phyloP scores from a whole-genome alignment of 2,797 vertebrate species.

The Erpetoichthys calabaricus region DNA sequence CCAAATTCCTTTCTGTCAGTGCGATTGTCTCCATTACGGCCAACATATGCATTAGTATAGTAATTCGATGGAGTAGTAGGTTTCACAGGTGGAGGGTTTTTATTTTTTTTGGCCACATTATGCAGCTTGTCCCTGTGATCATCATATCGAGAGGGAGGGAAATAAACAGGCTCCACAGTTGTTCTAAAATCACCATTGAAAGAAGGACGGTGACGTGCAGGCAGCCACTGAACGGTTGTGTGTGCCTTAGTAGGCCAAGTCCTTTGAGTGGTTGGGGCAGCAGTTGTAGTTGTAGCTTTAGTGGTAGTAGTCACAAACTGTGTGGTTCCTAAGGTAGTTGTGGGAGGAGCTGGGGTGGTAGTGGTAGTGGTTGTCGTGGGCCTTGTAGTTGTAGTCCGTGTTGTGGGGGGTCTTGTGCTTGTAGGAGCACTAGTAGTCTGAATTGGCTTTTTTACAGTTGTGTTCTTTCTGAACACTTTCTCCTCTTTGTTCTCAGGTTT shows the following conservation, averaged over 20 bases:
- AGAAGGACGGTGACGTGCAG: constrained; percentile 21
- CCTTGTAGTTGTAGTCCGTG: constrained; percentile 14
- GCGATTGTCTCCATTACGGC: constrained; percentile 62
- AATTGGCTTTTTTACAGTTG: constrained; percentile 38
- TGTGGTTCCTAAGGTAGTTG: constrained; percentile 30
- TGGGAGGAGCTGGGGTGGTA: constrained; percentile 32
- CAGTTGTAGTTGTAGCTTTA: constrained; percentile 25
- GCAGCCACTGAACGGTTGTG: constrained; percentile 35
- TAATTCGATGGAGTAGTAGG: constrained; percentile 34
- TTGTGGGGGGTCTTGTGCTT: constrained; percentile 21
- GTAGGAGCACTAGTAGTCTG: constrained; percentile 18
- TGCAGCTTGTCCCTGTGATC: constrained; percentile 49
- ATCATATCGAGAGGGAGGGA: constrained; percentile 38
- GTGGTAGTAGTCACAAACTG: constrained; percentile 21
- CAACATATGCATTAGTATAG: constrained; percentile 33
- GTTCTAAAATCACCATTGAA: constrained; percentile 26
- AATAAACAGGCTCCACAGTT: constrained; percentile 45
- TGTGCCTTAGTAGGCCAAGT: constrained; percentile 44
- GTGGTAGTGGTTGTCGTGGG: constrained; percentile 43
- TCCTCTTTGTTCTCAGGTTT: constrained; percentile 23
- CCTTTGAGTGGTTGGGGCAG: constrained; percentile 47
- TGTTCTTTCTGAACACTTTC: constrained; percentile 38
- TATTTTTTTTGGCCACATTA: constrained; percentile 22
- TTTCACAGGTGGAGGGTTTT: constrained; percentile 27
- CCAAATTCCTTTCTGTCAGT: constrained; percentile 60